Base-by-base conservation (phyloP, 1,140 invertebrate species). In the Mactra quadrangularis region DNA sequence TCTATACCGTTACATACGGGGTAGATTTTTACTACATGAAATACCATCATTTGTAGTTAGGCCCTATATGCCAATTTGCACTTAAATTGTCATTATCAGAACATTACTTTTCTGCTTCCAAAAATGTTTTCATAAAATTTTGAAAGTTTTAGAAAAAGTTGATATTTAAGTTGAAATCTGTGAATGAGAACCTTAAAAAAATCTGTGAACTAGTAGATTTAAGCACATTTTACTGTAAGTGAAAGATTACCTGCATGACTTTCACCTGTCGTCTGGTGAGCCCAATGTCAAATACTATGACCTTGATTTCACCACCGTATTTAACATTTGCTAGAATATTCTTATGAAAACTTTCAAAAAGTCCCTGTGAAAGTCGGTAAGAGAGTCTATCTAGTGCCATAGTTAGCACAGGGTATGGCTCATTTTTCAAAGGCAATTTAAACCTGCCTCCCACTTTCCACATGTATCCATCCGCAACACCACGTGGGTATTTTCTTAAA, bases 281-380 rank as follows among this genome's bases (percentile, higher is more conserved):
- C 11, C 66, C 66, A 6, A 71, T 31, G 41, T 71, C 66, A n/a
- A 29, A 71, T 19, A 71, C 45, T 3, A 71, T 52, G 22, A 71
- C n/a, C 15, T 22, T 45, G 9, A 71, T 71, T 29, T 47, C 29
- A 1, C n/a, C 50, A 9, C 31, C 45, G 2, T 71, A 11, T 29
- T 19, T 22, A 13, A 25, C 4, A 35, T 66, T 29, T 15, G 9
- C 17, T 1, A 29, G 6, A 52, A 45, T n/a, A 19, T 47, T 15
- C 4, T 35, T 9, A 53, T 71, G 47, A 52, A 47, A 50, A 2
- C 41, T 29, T 33, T 35, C 19, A 1, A 52, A n/a, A 15, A 71
- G 4, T 17, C 45, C 47, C 3, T 15, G 3, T 31, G 22, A 17
- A 17, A 71, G 17, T 0, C n/a, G 27, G 31, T 35, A 52, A 53